Percentiles rank a stretch among this genome's conserved stretches.
phyloP scores from a whole-genome alignment of 2,113 vertebrate species.

The Cavia aperea region DNA sequence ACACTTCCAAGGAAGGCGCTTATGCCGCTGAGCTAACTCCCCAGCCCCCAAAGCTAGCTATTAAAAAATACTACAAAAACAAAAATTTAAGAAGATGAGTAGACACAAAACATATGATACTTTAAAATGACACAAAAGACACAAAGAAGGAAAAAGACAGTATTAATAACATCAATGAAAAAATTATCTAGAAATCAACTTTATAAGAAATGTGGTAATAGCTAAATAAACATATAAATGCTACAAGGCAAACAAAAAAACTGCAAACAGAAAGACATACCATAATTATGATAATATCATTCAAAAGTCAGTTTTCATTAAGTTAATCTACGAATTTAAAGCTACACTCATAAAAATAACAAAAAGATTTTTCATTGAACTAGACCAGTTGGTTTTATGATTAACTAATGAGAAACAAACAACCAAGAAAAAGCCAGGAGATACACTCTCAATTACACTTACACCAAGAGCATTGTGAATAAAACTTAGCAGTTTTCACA shows the following conservation, averaged over 20 bases:
- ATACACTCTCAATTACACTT: neutral
- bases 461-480: neutral
- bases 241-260: neutral
- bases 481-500: neutral
- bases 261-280: neutral
- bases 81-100: neutral
- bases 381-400: neutral
- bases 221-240: neutral
- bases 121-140: slow-evolving; percentile 6
- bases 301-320: neutral
- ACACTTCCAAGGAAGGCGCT: too few relatives aligned
- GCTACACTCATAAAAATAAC: neutral
- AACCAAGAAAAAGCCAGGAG: neutral
- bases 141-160: neutral
- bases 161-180: neutral
- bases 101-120: neutral
- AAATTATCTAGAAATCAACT: neutral
- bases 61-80: neutral
- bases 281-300: neutral
- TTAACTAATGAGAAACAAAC: neutral
- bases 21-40: too few relatives aligned
- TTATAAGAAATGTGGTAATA: slow-evolving; percentile 1
- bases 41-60: neutral
- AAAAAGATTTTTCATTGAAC: neutral
- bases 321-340: slow-evolving; percentile 7